Conservation (phyloP, 2,888 invertebrate species). For the Lasioglossum figueresi region DNA sequence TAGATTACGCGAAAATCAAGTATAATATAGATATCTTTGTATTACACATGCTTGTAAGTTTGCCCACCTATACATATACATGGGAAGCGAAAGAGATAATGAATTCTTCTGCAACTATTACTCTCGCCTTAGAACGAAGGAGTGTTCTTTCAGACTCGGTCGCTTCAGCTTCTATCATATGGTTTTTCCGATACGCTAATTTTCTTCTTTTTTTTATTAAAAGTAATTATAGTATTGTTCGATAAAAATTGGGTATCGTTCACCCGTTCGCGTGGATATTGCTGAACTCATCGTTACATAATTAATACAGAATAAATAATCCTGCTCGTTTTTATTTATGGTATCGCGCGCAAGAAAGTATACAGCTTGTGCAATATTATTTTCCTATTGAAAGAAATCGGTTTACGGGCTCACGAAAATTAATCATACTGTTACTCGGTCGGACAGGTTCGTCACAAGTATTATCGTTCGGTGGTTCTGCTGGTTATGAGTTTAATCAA, state of each 20-base stretch:
- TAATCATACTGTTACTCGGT: neutral
- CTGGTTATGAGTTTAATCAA: neutral
- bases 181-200: neutral
- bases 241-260: neutral
- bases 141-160: slow-evolving; percentile 15
- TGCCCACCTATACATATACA: slow-evolving; percentile 45
- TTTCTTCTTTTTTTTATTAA: neutral
- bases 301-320: slow-evolving; percentile 13
- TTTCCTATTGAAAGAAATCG: neutral
- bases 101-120: slow-evolving; percentile 60
- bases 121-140: slow-evolving; percentile 18
- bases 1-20: slow-evolving; percentile 7
- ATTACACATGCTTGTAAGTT: slow-evolving; percentile 30
- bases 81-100: slow-evolving; percentile 67
- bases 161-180: neutral
- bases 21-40: slow-evolving; percentile 28
- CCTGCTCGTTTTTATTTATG: slow-evolving; percentile 7
- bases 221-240: neutral
- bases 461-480: neutral
- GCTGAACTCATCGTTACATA: neutral
- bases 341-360: neutral
- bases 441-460: neutral
- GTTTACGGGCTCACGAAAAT: neutral
- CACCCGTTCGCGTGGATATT: neutral
- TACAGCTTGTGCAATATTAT: neutral